Evolutionary conservation across 1,140 invertebrate species (phyloP).

Genomic region (Drosophila sulfurigaster): DNA sequence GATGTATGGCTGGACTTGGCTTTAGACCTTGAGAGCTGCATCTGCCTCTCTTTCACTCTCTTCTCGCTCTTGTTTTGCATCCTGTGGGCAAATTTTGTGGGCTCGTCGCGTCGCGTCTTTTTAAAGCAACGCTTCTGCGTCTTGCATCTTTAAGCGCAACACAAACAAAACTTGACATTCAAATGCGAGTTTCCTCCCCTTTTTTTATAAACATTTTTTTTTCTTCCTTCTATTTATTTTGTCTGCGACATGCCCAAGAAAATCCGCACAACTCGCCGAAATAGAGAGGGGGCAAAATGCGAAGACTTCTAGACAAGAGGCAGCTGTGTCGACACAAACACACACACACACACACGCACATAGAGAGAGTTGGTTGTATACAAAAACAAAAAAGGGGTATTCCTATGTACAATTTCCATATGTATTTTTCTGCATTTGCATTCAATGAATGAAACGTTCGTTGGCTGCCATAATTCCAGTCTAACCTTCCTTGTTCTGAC

Average conservation of each 20-base stretch:
- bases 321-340: constrained; percentile 29
- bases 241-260: constrained; percentile 43
- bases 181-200: constrained; percentile 45
- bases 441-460: constrained; percentile 69
- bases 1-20: constrained; percentile 1
- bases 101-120: constrained; percentile 9
- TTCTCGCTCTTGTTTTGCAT: constrained; percentile 14
- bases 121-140: constrained; percentile 23
- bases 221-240: constrained; percentile 8
- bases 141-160: constrained; percentile 21
- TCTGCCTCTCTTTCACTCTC: constrained; percentile 17
- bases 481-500: constrained; percentile 8
- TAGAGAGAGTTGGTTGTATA: neutral
- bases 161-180: constrained; percentile 74
- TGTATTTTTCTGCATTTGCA: constrained; percentile 47
- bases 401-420: constrained; percentile 32
- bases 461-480: constrained; percentile 20
- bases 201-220: neutral
- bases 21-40: constrained; percentile 62
- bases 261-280: constrained; percentile 20
- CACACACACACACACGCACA: neutral
- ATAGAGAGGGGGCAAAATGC: neutral
- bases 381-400: constrained; percentile 20
- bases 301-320: constrained; percentile 32
- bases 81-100: constrained; percentile 4